Evolutionary conservation across 2,888 invertebrate genomes (phyloP), one percentile per base, ranked within the genome.

Genomic region (Leistus spinibarbis): DNA sequence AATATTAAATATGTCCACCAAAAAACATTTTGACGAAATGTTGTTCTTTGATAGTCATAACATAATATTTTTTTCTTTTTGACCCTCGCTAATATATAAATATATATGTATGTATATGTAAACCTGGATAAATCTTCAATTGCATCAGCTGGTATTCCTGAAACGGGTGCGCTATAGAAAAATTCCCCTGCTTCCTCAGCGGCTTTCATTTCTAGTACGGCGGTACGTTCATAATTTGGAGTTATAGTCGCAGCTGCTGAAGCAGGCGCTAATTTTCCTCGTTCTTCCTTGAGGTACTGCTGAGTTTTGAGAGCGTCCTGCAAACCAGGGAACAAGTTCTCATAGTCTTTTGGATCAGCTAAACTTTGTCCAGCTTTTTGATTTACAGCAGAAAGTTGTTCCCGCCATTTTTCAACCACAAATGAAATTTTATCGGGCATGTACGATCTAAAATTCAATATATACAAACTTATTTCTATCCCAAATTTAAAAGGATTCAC

Each of bases 291-390:
- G 69, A 92, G 83, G 81, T 88, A 92, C 80, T 91, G 89, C 82
- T 95, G 94, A 0, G 93, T 90, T 80, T 91, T 91, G 40, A 94
- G 84, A 0, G 91, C 88, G 79, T 95, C 93, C 77, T 88, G 87
- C 78, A 93, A 89, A 0, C 92, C 96, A 0, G 98, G 97, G 85
- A 99, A 99, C 76, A 99, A 89, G 87, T 99, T 99, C 84, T 97
- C 97, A 83, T 99, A 99, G 80, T 96, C 93, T 62, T 91, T 90
- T 0, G 99, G 99, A 88, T 98, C 97, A 0, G 99, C 99, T 76
- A 99, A 88, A 66, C 97, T 95, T 82, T 97, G 96, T 0, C 96
- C 96, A 0, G 96, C 94, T 84, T 97, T 98, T 83, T 95, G 93
- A 85, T 95, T 97, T 0, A 92, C 90, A 77, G 91, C 89, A 0